phyloP scores from a whole-genome alignment of 2,888 invertebrate species.

The Octodonta nipae region DNA sequence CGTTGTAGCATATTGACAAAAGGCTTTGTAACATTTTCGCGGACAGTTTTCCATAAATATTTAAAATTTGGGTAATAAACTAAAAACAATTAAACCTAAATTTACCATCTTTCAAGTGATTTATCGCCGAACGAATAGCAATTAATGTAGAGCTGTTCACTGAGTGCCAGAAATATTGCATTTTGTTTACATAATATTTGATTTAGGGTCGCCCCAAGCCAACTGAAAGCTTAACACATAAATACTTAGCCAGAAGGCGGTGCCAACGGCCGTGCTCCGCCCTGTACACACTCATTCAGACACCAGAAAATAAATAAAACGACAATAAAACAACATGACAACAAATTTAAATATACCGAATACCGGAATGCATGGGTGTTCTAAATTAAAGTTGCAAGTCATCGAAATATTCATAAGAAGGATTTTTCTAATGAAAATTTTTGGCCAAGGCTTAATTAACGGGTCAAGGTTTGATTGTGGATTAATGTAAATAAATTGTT shows the following conservation, averaged over 20 bases:
- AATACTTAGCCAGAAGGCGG: slow-evolving; percentile 9
- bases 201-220: slow-evolving; percentile 13
- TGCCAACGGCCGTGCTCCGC: slow-evolving; percentile 11
- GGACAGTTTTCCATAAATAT: slow-evolving; percentile 8
- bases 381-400: not conserved
- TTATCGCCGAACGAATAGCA: slow-evolving; percentile 6
- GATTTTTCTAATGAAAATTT: too few species aligned
- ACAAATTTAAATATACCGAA: too few species aligned
- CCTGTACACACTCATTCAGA: slow-evolving; percentile 20
- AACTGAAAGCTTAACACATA: slow-evolving; percentile 10
- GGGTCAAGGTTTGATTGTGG: too few species aligned
- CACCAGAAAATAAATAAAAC: too few species aligned
- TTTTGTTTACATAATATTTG: slow-evolving; percentile 17
- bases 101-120: slow-evolving; percentile 8
- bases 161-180: slow-evolving; percentile 9
- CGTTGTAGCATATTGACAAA: too few species aligned
- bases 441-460: too few species aligned
- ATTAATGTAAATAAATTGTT: too few species aligned
- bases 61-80: slow-evolving; percentile 6
- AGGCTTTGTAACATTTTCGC: slow-evolving; percentile 7
- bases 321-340: too few species aligned
- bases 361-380: not conserved
- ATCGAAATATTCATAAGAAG: not conserved
- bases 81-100: slow-evolving; percentile 8
- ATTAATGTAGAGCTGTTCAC: slow-evolving; percentile 11